phyloP scores from a whole-genome alignment of 2,797 vertebrate genomes.

The Sebastes steindachneri region DNA sequence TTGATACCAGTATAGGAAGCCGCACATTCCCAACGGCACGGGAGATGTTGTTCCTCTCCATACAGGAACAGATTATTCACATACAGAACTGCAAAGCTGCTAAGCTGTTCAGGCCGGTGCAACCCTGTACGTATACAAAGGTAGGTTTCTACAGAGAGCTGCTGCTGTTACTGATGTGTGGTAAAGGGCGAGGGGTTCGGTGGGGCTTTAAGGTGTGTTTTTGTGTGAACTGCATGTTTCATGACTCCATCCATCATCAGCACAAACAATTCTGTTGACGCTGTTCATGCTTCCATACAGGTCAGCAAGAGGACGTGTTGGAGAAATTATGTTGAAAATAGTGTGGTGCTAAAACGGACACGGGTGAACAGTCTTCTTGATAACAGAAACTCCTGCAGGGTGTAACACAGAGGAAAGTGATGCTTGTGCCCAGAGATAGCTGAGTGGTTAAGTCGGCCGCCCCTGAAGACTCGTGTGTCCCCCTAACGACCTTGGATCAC shows the following conservation, averaged over 20 bases:
- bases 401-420: slow-evolving; percentile 12
- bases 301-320: slow-evolving; percentile 19
- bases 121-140: neutral
- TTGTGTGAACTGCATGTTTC: neutral
- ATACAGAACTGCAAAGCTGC: neutral
- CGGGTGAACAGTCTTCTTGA: slow-evolving; percentile 27
- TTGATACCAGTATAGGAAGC: slow-evolving; percentile 21
- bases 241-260: slow-evolving; percentile 25
- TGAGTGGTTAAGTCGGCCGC: slow-evolving; percentile 35
- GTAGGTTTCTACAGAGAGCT: neutral
- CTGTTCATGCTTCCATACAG: neutral
- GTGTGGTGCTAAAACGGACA: slow-evolving; percentile 15
- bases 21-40: neutral
- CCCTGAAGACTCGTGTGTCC: slow-evolving; percentile 11
- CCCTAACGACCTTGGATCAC: slow-evolving; percentile 44
- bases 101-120: slow-evolving; percentile 33
- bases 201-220: neutral
- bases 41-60: neutral
- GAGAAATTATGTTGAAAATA: slow-evolving; percentile 26
- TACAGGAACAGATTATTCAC: slow-evolving; percentile 10
- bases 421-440: slow-evolving; percentile 39
- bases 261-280: slow-evolving; percentile 6
- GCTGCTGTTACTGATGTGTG: neutral
- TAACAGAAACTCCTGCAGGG: slow-evolving; percentile 51
- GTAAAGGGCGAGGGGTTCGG: neutral